Percentiles rank a stretch among this genome's conserved stretches.
These are phyloP conservation scores for Caenorhabditis imperialis DNA, from an alignment of 2,888 invertebrate species.

Conservation along the genomic window DNA sequence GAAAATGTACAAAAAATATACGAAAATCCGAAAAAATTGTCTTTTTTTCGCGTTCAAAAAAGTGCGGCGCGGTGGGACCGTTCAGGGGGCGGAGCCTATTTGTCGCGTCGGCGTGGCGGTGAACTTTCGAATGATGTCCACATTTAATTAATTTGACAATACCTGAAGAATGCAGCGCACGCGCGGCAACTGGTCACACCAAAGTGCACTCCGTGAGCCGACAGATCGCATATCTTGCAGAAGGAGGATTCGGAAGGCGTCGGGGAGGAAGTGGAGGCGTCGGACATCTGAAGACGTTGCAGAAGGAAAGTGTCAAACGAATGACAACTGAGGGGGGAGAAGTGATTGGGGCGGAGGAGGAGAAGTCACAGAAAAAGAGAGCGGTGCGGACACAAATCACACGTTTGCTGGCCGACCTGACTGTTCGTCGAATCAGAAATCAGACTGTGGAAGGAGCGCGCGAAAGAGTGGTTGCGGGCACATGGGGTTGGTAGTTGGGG, in stretches of 20 bases:
- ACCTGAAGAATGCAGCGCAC: constrained; percentile 45
- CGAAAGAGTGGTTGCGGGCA: too few species aligned
- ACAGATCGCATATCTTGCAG: constrained; percentile 22
- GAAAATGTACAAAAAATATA: too few species aligned
- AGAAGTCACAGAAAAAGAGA: constrained; percentile 12
- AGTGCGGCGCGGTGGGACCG: too few species aligned
- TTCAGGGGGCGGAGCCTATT: too few species aligned
- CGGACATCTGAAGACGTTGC: constrained; percentile 36
- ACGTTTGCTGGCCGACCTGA: constrained; percentile 22
- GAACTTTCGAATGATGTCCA: too few species aligned
- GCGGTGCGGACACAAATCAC: constrained; percentile 39
- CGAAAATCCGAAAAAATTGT: too few species aligned
- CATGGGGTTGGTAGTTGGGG: too few species aligned
- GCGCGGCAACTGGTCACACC: constrained; percentile 38
- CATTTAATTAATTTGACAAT: too few species aligned
- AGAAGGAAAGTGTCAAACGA: not conserved
- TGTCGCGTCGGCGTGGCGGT: too few species aligned
- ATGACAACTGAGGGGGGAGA: not conserved
- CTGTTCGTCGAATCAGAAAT: constrained; percentile 43
- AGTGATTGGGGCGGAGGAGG: not conserved
- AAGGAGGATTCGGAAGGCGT: not conserved
- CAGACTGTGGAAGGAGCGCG: too few species aligned
- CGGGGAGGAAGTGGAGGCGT: constrained; percentile 26
- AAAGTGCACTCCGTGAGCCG: constrained; percentile 35
- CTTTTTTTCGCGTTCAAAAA: too few species aligned